Base-by-base conservation (phyloP, 2,797 vertebrate species). In the Gymnoscopelus microlampas region DNA sequence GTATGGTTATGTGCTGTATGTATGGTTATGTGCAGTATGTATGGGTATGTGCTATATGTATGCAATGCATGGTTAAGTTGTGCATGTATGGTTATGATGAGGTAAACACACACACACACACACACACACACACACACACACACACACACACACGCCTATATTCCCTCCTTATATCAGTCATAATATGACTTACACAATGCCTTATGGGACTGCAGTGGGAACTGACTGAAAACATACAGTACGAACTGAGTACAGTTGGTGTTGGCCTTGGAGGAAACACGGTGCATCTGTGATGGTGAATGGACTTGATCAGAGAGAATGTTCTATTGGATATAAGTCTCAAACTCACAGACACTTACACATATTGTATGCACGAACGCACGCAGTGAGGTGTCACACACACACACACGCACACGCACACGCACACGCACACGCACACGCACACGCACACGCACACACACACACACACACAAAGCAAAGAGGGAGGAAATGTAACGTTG, bases 321-420 rank as follows among this genome's bases (percentile, higher is more conserved):
- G 77, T 80, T 81, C 75, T 85, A 83, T 74, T 81, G 62, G 64
- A 79, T 59, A 60, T 13, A 66, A 76, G 75, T 73, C 81, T 83
- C 69, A 15, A 67, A 81, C 68, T 75, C 59, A 58, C 73, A 78
- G n/a, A n/a, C 19, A 19, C 19, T 19, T 19, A 19, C 19, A 19
- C 19, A 19, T 19, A 19, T 19, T 19, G 19, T 19, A 19, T 19
- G 19, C 19, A 19, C 19, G 19, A 19, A 19, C 19, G 19, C 32
- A 35, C 2, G 6, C 32, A 35, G n/a, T n/a, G n/a, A n/a, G 3
- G 6, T 9, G 32, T 7, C 39, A 8, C 39, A 1, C 39, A 54
- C 56, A 47, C 58, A 66, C 51, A 66, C 49, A 15, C 39, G 6
- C 39, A 0, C 39, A 39, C 39, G 1, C 39, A 39, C 39, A 39